phyloP scores from a whole-genome alignment of 2,113 vertebrate species.

The Melospiza melodia region DNA sequence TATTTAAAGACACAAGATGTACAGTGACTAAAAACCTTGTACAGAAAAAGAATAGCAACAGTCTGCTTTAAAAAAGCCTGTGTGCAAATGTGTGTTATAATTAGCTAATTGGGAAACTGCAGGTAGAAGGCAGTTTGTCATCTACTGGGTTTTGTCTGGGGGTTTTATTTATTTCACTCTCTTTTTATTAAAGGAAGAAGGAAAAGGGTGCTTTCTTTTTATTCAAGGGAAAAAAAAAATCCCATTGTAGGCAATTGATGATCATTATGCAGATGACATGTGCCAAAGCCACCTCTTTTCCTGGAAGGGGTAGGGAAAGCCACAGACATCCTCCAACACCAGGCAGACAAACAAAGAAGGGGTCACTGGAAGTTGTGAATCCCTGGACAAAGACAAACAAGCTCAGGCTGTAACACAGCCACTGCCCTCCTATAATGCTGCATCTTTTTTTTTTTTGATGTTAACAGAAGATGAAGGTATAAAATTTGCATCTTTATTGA shows the following conservation, averaged over 20 bases:
- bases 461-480: slow-evolving; percentile 26
- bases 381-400: background rate
- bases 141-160: background rate
- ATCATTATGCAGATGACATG: background rate
- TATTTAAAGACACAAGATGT: slow-evolving; percentile 87
- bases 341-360: background rate
- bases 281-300: slow-evolving; percentile 18
- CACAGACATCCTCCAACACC: background rate
- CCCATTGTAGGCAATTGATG: background rate
- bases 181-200: background rate
- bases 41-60: slow-evolving; percentile 71
- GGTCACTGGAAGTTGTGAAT: background rate
- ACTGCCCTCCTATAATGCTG: background rate
- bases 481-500: slow-evolving; percentile 43
- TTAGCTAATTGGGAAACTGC: slow-evolving; percentile 72
- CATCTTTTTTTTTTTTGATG: background rate
- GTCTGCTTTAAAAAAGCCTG: slow-evolving; percentile 63
- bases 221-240: background rate
- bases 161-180: background rate
- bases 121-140: slow-evolving; percentile 66
- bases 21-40: slow-evolving; percentile 80
- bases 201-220: background rate
- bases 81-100: slow-evolving; percentile 71
- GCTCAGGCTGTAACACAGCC: background rate
- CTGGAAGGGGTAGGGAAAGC: background rate